A percentile compares a stretch with the other conserved stretches of the same genome.
Conservation (phyloP, 2,888 invertebrate species). For the Thymelicus acteon region DNA sequence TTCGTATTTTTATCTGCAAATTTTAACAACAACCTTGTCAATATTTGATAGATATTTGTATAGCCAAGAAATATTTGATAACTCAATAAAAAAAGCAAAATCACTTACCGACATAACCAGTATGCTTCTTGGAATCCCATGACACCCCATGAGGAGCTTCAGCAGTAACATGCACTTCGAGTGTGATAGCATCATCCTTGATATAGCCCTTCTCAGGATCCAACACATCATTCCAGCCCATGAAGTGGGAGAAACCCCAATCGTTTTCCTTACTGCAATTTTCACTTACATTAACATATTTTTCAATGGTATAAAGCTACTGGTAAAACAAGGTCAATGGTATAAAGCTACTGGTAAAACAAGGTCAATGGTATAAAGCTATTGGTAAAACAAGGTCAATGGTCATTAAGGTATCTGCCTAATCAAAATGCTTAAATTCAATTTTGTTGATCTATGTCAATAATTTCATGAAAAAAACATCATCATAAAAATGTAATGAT, state of each 20-base stretch:
- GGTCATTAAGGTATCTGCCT: constrained; percentile 3
- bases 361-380: not conserved
- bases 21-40: no score
- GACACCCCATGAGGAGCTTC: constrained; percentile 97
- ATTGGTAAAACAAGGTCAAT: no score
- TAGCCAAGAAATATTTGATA: no score
- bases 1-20: no score
- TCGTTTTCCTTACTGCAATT: constrained; percentile 88
- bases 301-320: not conserved
- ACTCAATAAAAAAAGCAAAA: not conserved
- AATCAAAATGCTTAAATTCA: not conserved
- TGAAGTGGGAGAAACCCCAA: constrained; percentile 99
- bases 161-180: constrained; percentile 95
- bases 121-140: constrained; percentile 99
- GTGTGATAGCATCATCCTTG: constrained; percentile 95
- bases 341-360: not conserved
- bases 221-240: constrained; percentile 96
- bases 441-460: no score
- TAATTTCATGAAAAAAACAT: no score
- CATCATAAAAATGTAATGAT: no score
- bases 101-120: constrained; percentile 87
- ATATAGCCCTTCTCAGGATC: constrained; percentile 97
- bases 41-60: no score
- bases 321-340: not conserved
- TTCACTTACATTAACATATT: constrained; percentile 17